A percentile compares a stretch with the other conserved stretches of the same genome.
phyloP scores from a whole-genome alignment of 1,140 invertebrate species.

The Ceratosolen fusciceps region DNA sequence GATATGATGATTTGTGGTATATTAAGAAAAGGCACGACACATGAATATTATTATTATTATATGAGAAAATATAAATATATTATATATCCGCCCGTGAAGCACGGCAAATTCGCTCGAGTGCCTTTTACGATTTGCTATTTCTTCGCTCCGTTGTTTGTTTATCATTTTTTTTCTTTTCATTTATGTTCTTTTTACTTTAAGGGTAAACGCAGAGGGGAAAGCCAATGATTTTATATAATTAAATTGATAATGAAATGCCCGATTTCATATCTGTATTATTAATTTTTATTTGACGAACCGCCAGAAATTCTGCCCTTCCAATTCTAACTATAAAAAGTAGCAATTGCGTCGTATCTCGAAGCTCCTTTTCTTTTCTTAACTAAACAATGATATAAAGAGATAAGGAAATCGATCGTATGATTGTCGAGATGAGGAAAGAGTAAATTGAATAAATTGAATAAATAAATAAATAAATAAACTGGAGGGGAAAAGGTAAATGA shows the following conservation, averaged over 20 bases:
- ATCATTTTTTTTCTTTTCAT: too few relatives aligned
- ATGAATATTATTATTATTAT: constrained; percentile 49
- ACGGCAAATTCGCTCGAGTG: constrained; percentile 32
- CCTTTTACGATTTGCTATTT: neutral
- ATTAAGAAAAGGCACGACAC: constrained; percentile 54
- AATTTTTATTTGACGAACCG: neutral
- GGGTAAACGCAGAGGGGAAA: constrained; percentile 4
- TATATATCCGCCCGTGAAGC: constrained; percentile 35
- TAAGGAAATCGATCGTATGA: neutral
- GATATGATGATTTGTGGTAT: constrained; percentile 66
- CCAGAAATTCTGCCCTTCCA: neutral
- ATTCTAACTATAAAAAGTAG: constrained; percentile 16
- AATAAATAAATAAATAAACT: neutral
- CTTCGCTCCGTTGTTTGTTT: too few relatives aligned
- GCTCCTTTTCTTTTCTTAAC: neutral
- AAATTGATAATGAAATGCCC: constrained; percentile 10
- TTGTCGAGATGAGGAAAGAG: neutral
- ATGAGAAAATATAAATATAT: constrained; percentile 48
- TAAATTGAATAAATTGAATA: too few relatives aligned
- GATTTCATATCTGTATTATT: neutral
- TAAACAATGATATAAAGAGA: too few relatives aligned
- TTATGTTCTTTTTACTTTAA: neutral
- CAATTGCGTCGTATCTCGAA: neutral
- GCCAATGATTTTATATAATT: constrained; percentile 18
- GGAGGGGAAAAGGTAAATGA: neutral